These are phyloP conservation scores for Eleginops maclovinus DNA, from an alignment of 2,113 vertebrate species.

Conservation along the genomic window DNA sequence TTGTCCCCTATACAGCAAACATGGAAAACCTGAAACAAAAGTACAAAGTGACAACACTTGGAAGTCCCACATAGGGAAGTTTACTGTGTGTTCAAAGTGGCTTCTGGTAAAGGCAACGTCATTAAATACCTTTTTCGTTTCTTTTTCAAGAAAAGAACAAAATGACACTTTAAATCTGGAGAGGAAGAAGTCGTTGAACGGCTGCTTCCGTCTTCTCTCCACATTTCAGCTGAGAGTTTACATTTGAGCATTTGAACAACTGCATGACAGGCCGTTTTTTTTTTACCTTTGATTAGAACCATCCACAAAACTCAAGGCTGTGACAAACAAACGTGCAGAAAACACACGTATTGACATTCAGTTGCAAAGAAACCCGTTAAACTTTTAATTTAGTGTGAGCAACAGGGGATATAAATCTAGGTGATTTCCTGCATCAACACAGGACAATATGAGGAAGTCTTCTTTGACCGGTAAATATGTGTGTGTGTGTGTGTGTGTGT, in stretches of 20 bases:
- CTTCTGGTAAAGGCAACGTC: background rate
- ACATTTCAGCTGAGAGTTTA: background rate
- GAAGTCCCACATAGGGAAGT: background rate
- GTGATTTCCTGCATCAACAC: conserved; percentile 75
- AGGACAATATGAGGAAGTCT: conserved; percentile 80
- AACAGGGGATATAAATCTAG: conserved; percentile 66
- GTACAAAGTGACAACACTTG: background rate
- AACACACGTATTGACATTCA: background rate
- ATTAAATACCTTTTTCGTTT: background rate
- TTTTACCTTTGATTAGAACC: background rate
- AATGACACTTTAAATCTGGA: background rate
- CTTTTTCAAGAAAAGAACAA: background rate
- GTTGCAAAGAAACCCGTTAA: conserved; percentile 7
- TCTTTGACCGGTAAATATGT: conserved; percentile 38
- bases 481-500: background rate
- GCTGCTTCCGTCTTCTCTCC: background rate
- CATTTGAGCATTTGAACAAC: too few species aligned
- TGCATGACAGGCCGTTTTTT: background rate
- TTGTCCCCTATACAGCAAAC: background rate
- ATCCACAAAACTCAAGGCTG: background rate
- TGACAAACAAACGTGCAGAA: conserved; percentile 4
- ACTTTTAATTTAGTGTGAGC: conserved; percentile 12
- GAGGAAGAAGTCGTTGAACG: background rate
- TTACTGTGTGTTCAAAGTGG: background rate
- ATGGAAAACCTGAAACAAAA: conserved; percentile 26